Base-by-base conservation (phyloP, 2,113 vertebrate species). In the Caranx ignobilis region DNA sequence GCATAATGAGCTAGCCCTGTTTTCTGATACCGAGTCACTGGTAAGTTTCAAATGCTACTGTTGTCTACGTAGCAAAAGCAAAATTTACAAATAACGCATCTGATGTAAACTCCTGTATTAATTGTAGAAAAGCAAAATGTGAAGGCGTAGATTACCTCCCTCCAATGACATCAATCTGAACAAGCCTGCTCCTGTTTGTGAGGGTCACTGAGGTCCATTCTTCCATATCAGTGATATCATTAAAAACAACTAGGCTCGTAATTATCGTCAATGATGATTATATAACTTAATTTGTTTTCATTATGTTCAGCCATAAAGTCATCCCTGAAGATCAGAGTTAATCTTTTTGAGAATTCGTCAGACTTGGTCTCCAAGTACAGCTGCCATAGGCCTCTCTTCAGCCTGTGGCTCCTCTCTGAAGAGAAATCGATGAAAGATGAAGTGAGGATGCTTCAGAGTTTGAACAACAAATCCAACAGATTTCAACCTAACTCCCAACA, bases 201-300 rank as follows among this genome's bases (percentile, higher is more conserved):
- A 41, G n/a, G 39, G 45, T 60, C 41, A 35, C 34, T 5, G 21
- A 13, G 21, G 11, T 83, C 32, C 47, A 19, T 52, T 59, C 16
- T 48, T 32, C 15, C 37, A 13, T 19, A 52, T 37, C 19, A 3
- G 35, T 61, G 6, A 11, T 41, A 41, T 41, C 39, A 45, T 32
- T 67, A 26, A 6, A 60, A 43, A 66, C 43, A 32, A 3, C 47
- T 61, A 56, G 71, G 55, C 55, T 62, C 32, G 15, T 13, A 74
- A 57, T 64, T 34, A 21, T 57, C 34, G 39, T 19, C 43, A 47
- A 59, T 55, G 47, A 73, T 57, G 15, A 62, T 57, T 4, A 50
- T 18, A 19, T 3, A 1, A 26, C 18, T 41, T 62, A 5, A 9
- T 39, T 56, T 69, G 1, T 18, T 62, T 47, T 41, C 26, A 71